Percentiles rank a stretch among this genome's conserved stretches.
Evolutionary conservation across 2,797 vertebrate genomes (phyloP).

Genomic region (Darevskia nairensis): DNA sequence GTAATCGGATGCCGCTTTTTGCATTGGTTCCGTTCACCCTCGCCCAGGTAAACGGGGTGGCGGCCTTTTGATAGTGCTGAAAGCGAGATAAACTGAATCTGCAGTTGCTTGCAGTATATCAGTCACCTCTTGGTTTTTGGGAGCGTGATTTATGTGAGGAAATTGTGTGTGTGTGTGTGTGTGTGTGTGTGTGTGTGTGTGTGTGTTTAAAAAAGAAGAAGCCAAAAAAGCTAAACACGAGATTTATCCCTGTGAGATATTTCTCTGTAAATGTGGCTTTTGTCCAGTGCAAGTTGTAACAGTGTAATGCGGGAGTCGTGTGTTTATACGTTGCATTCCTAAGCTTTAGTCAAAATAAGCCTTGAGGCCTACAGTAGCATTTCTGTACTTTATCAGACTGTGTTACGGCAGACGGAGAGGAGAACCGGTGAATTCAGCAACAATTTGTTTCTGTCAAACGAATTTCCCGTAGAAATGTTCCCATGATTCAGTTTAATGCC

Average conservation of each 20-base stretch:
- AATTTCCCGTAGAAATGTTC: slow-evolving; percentile 79
- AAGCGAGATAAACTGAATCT: slow-evolving; percentile 38
- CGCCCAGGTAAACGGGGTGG: slow-evolving; percentile 42
- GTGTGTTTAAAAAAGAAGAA: background rate
- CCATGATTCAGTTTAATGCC: slow-evolving; percentile 77
- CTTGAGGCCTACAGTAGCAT: slow-evolving; percentile 84
- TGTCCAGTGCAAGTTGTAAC: slow-evolving; percentile 85
- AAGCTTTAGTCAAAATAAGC: slow-evolving; percentile 86
- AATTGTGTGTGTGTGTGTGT: slow-evolving; percentile 34
- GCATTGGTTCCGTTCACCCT: slow-evolving; percentile 52
- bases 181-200: slow-evolving; percentile 3
- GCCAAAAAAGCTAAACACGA: slow-evolving; percentile 53
- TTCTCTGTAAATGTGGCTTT: slow-evolving; percentile 79
- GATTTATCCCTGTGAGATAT: slow-evolving; percentile 72
- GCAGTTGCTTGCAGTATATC: slow-evolving; percentile 67
- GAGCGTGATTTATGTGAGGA: slow-evolving; percentile 73
- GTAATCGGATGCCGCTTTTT: too few species aligned
- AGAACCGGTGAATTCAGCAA: slow-evolving; percentile 65
- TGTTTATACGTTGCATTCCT: slow-evolving; percentile 88
- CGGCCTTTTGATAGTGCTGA: background rate
- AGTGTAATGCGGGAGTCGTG: slow-evolving; percentile 80
- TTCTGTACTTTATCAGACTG: slow-evolving; percentile 84
- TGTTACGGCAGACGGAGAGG: slow-evolving; percentile 71
- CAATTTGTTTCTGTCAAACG: slow-evolving; percentile 76
- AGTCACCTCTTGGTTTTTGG: slow-evolving; percentile 69